Conservation (phyloP, 2,113 vertebrate genomes). For the Chamaea fasciata region DNA sequence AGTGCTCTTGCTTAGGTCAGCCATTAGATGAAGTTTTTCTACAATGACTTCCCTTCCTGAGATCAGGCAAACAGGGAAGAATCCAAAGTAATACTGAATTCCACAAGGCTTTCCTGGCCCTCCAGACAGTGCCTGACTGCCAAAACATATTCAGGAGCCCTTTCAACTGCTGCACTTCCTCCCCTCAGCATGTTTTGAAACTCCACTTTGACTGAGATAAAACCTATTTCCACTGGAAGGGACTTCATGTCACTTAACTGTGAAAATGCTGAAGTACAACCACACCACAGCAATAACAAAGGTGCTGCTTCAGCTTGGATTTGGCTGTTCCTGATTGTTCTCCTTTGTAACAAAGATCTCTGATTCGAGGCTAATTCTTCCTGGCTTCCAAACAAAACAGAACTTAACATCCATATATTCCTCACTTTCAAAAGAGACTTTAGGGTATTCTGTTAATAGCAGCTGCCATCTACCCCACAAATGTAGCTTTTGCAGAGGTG, state of each 20-base stretch:
- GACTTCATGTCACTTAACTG: not conserved
- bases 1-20: not conserved
- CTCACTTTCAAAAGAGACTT: not conserved
- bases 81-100: not conserved
- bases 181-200: not conserved
- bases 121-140: not conserved
- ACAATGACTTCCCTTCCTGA: not conserved
- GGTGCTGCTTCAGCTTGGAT: not conserved
- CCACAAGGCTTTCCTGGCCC: not conserved
- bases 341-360: not conserved
- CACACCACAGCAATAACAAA: not conserved
- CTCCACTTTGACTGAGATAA: not conserved
- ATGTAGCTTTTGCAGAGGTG: not conserved
- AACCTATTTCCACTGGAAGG: not conserved
- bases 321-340: not conserved
- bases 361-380: not conserved
- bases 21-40: not conserved
- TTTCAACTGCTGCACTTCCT: not conserved
- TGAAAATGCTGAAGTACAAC: not conserved
- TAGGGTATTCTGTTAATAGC: not conserved
- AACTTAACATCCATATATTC: not conserved
- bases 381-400: not conserved
- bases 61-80: not conserved
- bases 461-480: not conserved
- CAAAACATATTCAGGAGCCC: not conserved